phyloP scores from a whole-genome alignment of 1,140 invertebrate genomes.

The Brachionus rubens region DNA sequence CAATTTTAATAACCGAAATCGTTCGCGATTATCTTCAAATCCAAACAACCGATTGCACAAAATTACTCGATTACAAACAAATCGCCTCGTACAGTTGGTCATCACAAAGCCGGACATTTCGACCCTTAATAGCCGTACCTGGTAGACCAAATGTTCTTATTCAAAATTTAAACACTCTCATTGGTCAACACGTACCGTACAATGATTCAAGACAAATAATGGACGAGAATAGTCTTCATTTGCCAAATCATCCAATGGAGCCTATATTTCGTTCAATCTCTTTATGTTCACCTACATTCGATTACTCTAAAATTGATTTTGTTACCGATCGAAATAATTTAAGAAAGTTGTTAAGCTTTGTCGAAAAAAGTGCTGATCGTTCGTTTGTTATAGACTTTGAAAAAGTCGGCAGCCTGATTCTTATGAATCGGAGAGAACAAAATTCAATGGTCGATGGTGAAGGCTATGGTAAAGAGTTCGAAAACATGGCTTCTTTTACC shows the following conservation, averaged over 20 bases:
- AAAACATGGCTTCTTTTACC: neutral
- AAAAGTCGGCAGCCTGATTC: slow-evolving; percentile 8
- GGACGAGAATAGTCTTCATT: slow-evolving; percentile 4
- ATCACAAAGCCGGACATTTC: neutral
- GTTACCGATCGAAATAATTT: slow-evolving; percentile 25
- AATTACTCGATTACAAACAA: neutral
- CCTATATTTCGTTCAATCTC: neutral
- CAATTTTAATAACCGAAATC: neutral
- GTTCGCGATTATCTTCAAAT: neutral
- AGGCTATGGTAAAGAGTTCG: neutral
- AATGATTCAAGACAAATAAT: neutral
- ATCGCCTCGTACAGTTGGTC: slow-evolving; percentile 28
- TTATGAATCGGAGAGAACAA: neutral
- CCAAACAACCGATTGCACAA: neutral
- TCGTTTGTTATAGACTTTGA: slow-evolving; percentile 11
- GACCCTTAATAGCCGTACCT: neutral
- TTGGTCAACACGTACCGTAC: neutral
- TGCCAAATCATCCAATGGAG: neutral
- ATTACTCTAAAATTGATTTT: neutral
- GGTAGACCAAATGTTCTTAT: neutral
- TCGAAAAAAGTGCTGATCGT: neutral
- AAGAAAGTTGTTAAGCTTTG: slow-evolving; percentile 8
- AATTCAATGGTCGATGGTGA: neutral
- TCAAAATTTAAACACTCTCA: neutral
- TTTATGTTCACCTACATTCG: neutral